Base-by-base conservation (phyloP, 2,888 invertebrate species). In the Caenorhabditis parvicauda region DNA sequence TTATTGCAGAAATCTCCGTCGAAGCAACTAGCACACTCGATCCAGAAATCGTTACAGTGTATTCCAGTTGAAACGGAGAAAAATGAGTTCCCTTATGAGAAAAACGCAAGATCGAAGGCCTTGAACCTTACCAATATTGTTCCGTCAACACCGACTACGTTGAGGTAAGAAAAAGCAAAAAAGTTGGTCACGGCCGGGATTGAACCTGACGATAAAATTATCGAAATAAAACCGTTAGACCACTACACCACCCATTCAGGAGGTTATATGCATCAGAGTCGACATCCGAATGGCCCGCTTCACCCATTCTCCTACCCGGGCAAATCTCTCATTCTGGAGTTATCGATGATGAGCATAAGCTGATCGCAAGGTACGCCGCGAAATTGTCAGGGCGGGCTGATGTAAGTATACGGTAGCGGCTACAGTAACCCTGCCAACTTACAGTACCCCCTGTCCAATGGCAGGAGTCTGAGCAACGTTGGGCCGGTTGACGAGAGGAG, bases 281-380 rank as follows among this genome's bases (percentile, higher is more conserved):
- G 3, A 46, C 60, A 4, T 28, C 52, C 1, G 66, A 62, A 17
- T 67, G 65, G 65, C 65, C 60, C 2, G 53, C 59, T 19, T 68
- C 70, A 3, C 72, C 72, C 6, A 58, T 70, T 22, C 37, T 70
- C 4, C 59, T 80, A 12, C 79, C 79, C 3, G 77, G 79, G 14
- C 76, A 77, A 38, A 70, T 75, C 27, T 74, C 78, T 4, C 68
- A 67, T 35, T 72, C 67, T 3, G 75, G 72, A 21, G 62, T 66
- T 9, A 69, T 72, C 38, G 79, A 80, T 55, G 80, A 80, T 57
- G 80, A 80, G 56, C 80, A 80, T 83, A 87, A 93, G 61, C 86
- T 98, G 64, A 98, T 98, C 81, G 95, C 95, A 42, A 86, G 94
- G 77, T 98, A 98, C 84, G 93, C 96, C 2, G 93, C 94, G 7